Base-by-base conservation (phyloP, 2,113 vertebrate species). In the Pangasianodon hypophthalmus region DNA sequence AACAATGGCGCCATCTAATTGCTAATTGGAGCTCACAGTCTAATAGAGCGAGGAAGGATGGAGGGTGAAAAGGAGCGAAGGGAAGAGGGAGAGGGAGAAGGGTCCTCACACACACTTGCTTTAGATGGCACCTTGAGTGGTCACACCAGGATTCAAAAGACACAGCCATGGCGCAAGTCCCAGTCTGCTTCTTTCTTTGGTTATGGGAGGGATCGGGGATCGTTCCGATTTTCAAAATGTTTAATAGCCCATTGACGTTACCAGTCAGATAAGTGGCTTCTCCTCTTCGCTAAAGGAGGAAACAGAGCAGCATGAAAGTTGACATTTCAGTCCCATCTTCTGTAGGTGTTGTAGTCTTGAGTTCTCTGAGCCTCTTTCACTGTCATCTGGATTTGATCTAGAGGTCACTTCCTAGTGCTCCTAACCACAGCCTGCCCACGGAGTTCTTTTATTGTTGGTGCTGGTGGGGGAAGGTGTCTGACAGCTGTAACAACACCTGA, bases 281-380 rank as follows among this genome's bases (percentile, higher is more conserved):
- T 58, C 11, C 4, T 50, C 48, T 50, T 80, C 16, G 44, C 95
- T 96, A 94, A 92, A 94, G 95, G 94, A 95, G 94, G 96, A 96
- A 94, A 92, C 93, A 89, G 91, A 90, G 89, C 93, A 93, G 96
- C 91, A 92, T 88, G 92, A 87, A 95, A 91, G 95, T 95, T 97
- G 96, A 97, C 97, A 97, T 98, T 97, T 97, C 94, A 92, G 96
- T 97, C 96, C 64, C 96, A 97, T 97, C 97, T 97, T 97, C 64
- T 48, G 48, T 84, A 89, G 89, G 85, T 91, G 96, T 97, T 96
- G 95, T 95, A 95, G 95, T 94, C 95, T 96, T 94, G 96, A 79
- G 26, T 88, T 86, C 62, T 67, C 77, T 67, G 21, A 71, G 62
- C 18, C 32, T 58, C 56, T 88, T 84, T 58, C 62, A n/a, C 64